Conservation (phyloP, 2,113 vertebrate species). For the Protobothrops mucrosquamatus region DNA sequence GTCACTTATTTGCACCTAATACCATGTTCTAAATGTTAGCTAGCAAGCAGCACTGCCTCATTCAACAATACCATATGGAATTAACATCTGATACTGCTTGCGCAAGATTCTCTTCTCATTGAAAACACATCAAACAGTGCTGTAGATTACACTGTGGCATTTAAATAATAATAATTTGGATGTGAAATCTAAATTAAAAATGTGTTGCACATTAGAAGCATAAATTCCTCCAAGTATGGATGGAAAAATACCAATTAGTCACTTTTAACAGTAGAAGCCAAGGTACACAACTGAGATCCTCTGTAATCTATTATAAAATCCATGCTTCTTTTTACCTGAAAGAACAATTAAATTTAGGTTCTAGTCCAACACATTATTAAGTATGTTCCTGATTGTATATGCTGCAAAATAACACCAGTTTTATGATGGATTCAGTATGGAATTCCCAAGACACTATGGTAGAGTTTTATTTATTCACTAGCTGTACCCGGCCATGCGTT, state of each 20-base stretch:
- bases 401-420: neutral
- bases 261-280: constrained; percentile 54
- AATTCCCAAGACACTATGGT: neutral
- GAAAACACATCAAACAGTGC: constrained; percentile 65
- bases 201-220: constrained; percentile 61
- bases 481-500: no score
- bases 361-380: neutral
- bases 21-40: constrained; percentile 59
- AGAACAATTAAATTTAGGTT: neutral
- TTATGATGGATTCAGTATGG: neutral
- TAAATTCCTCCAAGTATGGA: constrained; percentile 48
- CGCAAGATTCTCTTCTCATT: constrained; percentile 62
- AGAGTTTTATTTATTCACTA: neutral
- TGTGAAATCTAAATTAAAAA: constrained; percentile 66
- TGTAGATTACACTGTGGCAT: constrained; percentile 69
- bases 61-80: constrained; percentile 70
- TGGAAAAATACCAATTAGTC: constrained; percentile 45
- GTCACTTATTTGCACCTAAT: constrained; percentile 56
- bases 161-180: constrained; percentile 69
- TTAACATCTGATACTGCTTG: constrained; percentile 65
- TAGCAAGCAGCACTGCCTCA: constrained; percentile 62
- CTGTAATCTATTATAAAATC: constrained; percentile 23
- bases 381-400: neutral
- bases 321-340: neutral
- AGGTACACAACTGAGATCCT: constrained; percentile 36